Evolutionary conservation across 2,113 vertebrate genomes (phyloP), one percentile per base, ranked within the genome.

Genomic region (Reinhardtius hippoglossoides): DNA sequence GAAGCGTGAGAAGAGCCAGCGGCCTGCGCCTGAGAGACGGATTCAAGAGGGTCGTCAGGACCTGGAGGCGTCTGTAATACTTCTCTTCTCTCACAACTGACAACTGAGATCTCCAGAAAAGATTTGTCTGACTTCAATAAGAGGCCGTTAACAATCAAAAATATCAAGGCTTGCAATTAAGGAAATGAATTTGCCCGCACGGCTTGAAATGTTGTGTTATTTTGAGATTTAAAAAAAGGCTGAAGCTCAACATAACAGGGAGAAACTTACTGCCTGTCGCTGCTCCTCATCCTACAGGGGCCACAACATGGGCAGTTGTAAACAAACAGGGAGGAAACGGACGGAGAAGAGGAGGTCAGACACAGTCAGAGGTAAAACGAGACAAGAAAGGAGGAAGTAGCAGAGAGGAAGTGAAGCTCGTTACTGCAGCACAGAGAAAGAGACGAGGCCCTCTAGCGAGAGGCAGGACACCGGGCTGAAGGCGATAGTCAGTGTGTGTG

Each of bases 251-350:
- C 24, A 63, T 66, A 37, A 26, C 2, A 8, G 65, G 26, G 71
- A 12, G 44, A 58, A 72, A 99, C 98, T 99, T 98, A 99, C 97
- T 94, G 97, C 96, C 96, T 98, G 98, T 75, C 96, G 98, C 85
- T 98, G 97, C 65, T 99, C 98, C 94, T 99, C 98, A 78, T 99
- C 98, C 98, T 99, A 61, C 24, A 50, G 46, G 79, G 59, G 31
- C 31, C 31, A 31, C 31, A 31, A 31, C 31, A 31, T 5, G 31
- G 87, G 2, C 65, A 79, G 81, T 37, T 9, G 64, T 74, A 87
- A 86, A 86, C 15, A 82, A 82, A 83, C 2, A 24, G 61, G 66
- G 75, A 27, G 58, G 71, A 60, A 66, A 86, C 66, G 84, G 82
- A 78, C 40, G 64, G 78, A 88, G 86, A n/a, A 80, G 31, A 74